Base-by-base conservation (phyloP, 2,797 vertebrate genomes). In the Pangasius krempfi region DNA sequence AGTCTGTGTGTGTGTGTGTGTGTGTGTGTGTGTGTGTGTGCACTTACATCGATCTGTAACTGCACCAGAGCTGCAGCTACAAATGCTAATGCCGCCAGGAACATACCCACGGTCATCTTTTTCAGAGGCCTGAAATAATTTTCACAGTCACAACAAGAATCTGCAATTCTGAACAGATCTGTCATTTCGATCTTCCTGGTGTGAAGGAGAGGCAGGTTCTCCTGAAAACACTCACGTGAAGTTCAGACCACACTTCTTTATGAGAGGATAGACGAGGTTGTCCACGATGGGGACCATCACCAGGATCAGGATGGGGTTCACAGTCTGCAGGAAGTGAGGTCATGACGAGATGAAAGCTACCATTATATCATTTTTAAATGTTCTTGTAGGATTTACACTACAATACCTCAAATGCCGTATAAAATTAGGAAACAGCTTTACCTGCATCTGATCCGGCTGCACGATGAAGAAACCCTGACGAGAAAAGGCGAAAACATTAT, bases 381-480 rank as follows among this genome's bases (percentile, higher is more conserved):
- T 10, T 58, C 1, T 37, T 37, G 52, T 37, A 58, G 14, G 33
- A 40, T 54, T 73, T 13, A 27, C 3, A 27, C 30, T 50, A 10
- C n/a, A 47, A 37, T 18, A 9, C 54, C 8, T 13, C 22, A 44
- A 60, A 25, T 3, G 54, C 18, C 3, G 0, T 18, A 30, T 58
- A 30, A 12, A n/a, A 83, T 60, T n/a, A 68, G 60, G 3, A 2
- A 37, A 60, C 5, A 3, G 8, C 85, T 91, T 93, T 93, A 99
- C 98, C 97, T 99, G 98, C 98, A 99, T 99, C 92, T 99, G 98
- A 88, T 99, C 98, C 0, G 98, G 98, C 92, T 98, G 96, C 92
- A 99, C 94, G 2, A 92, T 91, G 30, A 99, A 12, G 0, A 30
- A 0, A 79, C 98, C 98, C 98, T 99, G 91, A 89, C 10, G 90